phyloP scores from a whole-genome alignment of 2,113 vertebrate genomes.

The Platichthys stellatus region DNA sequence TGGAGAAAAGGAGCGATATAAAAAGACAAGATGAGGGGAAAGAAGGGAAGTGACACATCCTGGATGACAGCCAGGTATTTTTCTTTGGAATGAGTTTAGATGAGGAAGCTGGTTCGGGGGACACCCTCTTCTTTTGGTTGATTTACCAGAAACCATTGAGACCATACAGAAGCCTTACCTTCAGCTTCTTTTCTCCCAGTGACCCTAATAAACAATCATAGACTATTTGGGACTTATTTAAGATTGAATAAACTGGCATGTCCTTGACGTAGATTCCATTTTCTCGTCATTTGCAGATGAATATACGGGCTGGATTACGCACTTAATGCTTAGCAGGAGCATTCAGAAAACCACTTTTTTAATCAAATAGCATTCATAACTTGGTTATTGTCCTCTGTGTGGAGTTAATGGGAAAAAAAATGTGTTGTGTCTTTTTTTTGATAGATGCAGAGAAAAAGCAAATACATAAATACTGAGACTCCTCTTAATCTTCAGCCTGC shows the following conservation, averaged over 20 bases:
- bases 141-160: constrained; percentile 5
- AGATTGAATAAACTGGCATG: constrained; percentile 9
- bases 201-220: constrained; percentile 10
- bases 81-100: constrained; percentile 27
- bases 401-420: constrained; percentile 30
- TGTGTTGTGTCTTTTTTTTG: constrained; percentile 19
- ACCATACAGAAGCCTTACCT: constrained; percentile 1
- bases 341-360: constrained; percentile 3
- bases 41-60: not conserved
- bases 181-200: constrained; percentile 31
- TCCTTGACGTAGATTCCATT: constrained; percentile 37
- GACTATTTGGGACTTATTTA: constrained; percentile 33
- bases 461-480: constrained; percentile 12
- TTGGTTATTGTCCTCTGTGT: constrained; percentile 17
- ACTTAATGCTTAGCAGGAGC: constrained; percentile 4
- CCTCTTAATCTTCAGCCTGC: constrained; percentile 39
- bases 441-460: constrained; percentile 10
- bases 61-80: constrained; percentile 20
- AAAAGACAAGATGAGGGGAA: not conserved
- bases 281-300: constrained; percentile 16
- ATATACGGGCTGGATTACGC: constrained; percentile 14
- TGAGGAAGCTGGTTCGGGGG: constrained; percentile 21
- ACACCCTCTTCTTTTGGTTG: constrained; percentile 7
- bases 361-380: constrained; percentile 12
- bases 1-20: not conserved